Base-by-base conservation (phyloP, 2,113 vertebrate species). In the Cariama cristata region DNA sequence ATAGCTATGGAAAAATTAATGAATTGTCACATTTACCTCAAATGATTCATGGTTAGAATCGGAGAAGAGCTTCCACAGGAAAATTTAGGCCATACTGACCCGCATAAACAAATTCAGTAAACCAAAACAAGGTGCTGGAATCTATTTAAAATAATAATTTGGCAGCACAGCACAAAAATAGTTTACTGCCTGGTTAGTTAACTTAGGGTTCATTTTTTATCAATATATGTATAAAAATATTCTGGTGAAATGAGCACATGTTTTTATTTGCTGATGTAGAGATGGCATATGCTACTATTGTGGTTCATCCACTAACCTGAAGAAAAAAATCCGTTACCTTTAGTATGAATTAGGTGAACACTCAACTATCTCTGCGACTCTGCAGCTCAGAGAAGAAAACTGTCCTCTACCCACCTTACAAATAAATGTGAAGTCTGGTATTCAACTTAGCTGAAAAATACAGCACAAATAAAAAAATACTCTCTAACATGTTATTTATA, bases 91-190 rank as follows among this genome's bases (percentile, higher is more conserved):
- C 83, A 85, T 79, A 71, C 35, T 95, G 63, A 90, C 90, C 86
- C 86, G 63, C 44, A 66, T 60, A 97, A 94, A 91, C 22, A 91
- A 93, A 73, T 55, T 59, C 53, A 58, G 72, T 71, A 91, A 92
- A 67, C 17, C 74, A 90, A 23, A 87, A 64, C 69, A 95, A 66
- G 44, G 59, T 56, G 66, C 14, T 68, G n/a, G 49, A 80, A 74
- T 52, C 73, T 68, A 52, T 75, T 92, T 74, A 64, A 79, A 92
- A 72, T 11, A 32, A n/a, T 38, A 49, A 23, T 77, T 75, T 13
- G 23, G 44, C 11, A 88, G 69, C 63, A 58, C 15, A 63, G 56
- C 4, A 5, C 52, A 91, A 88, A 88, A 40, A 58, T 64, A 83
- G 49, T 63, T 75, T 47, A 64, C 67, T 59, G 56, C 42, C 32